phyloP scores from a whole-genome alignment of 2,888 invertebrate genomes.

The Ferdinandea cuprea region DNA sequence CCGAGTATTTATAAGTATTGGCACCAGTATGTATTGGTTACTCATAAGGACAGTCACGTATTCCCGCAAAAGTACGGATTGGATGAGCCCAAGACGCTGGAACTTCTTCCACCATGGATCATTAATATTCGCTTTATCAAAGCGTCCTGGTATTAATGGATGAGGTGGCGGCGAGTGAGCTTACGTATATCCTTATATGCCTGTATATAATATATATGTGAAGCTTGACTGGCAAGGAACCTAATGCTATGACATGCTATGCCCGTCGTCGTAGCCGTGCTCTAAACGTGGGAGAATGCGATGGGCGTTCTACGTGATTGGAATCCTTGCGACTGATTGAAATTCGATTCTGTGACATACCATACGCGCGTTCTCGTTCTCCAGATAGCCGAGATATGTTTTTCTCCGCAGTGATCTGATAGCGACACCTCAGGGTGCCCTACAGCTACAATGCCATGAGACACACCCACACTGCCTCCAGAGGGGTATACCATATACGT shows the following conservation, averaged over 20 bases:
- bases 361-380: slow-evolving; percentile 63
- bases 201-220: too few relatives aligned
- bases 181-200: slow-evolving; percentile 6
- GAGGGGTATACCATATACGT: slow-evolving; percentile 28
- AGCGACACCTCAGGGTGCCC: slow-evolving; percentile 65
- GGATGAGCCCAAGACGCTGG: slow-evolving; percentile 49
- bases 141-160: slow-evolving; percentile 66
- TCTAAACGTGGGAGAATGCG: slow-evolving; percentile 53
- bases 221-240: slow-evolving; percentile 28
- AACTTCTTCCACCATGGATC: slow-evolving; percentile 67
- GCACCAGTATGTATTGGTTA: slow-evolving; percentile 20
- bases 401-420: slow-evolving; percentile 60
- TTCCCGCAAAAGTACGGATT: slow-evolving; percentile 40
- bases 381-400: slow-evolving; percentile 61
- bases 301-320: slow-evolving; percentile 69
- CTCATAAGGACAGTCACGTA: slow-evolving; percentile 69
- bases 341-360: slow-evolving; percentile 73
- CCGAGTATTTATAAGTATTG: too few relatives aligned
- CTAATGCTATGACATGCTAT: slow-evolving; percentile 19
- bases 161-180: slow-evolving; percentile 36
- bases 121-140: slow-evolving; percentile 74
- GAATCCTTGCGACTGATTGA: slow-evolving; percentile 73
- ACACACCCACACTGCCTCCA: background rate
- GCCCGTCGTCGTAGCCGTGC: background rate
- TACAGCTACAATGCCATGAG: slow-evolving; percentile 2